phyloP scores from a whole-genome alignment of 2,113 vertebrate species.

The Notothenia coriiceps region DNA sequence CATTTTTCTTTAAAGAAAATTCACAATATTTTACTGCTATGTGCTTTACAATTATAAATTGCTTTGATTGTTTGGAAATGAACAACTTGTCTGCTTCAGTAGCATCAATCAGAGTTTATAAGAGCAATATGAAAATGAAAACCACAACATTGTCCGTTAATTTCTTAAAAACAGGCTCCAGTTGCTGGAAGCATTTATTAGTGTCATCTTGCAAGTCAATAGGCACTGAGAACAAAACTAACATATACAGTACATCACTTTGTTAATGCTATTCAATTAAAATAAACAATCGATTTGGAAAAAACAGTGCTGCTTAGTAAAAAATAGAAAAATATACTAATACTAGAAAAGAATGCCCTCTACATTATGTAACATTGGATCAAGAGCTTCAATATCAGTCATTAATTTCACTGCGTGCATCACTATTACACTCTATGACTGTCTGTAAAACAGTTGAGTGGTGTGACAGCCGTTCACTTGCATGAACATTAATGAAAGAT shows the following conservation, averaged over 20 bases:
- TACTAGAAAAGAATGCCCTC: neutral
- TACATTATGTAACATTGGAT: conserved; percentile 1
- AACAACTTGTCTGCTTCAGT: neutral
- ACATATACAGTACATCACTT: neutral
- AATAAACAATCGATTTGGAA: neutral
- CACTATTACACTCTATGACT: neutral
- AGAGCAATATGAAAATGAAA: neutral
- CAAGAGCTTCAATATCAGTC: conserved; percentile 23
- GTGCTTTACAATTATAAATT: neutral
- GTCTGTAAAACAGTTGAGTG: conserved; percentile 4
- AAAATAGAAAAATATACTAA: conserved; percentile 17
- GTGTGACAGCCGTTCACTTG: neutral
- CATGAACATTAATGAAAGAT: conserved; percentile 1
- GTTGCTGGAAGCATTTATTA: conserved; percentile 55
- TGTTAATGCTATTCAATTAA: neutral
- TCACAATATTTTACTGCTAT: neutral
- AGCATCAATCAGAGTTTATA: neutral
- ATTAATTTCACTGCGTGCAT: conserved; percentile 9
- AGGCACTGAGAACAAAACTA: conserved; percentile 2
- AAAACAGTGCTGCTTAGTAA: conserved; percentile 18
- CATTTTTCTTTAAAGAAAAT: neutral
- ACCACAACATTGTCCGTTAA: neutral
- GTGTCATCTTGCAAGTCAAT: neutral
- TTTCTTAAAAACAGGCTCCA: conserved; percentile 17
- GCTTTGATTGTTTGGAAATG: neutral